A percentile compares a stretch with the other conserved stretches of the same genome.
These are phyloP conservation scores for Lymantria dispar DNA, from an alignment of 2,888 invertebrate species.

Conservation along the genomic window DNA sequence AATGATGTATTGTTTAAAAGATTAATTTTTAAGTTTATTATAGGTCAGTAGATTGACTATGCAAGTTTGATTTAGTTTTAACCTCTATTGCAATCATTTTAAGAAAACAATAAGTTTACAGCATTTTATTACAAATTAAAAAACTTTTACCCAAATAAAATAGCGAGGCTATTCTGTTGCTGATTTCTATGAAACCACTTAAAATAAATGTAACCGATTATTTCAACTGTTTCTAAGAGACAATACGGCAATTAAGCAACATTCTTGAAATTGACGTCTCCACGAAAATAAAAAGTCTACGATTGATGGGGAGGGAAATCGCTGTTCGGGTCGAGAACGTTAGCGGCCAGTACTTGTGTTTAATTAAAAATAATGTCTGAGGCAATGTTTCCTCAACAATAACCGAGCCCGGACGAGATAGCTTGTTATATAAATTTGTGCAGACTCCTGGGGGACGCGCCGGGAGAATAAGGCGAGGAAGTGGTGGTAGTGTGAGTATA, in stretches of 20 bases:
- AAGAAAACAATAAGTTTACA: too few relatives aligned
- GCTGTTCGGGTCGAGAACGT: constrained; percentile 52
- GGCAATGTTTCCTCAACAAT: constrained; percentile 76
- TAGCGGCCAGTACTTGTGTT: constrained; percentile 66
- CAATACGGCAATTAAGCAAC: constrained; percentile 33
- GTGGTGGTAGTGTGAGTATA: constrained; percentile 79
- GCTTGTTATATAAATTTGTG: constrained; percentile 82
- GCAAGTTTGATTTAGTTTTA: too few relatives aligned
- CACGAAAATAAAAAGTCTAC: constrained; percentile 31
- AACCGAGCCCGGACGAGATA: constrained; percentile 76
- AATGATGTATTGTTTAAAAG: constrained; percentile 56
- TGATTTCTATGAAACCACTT: constrained; percentile 11
- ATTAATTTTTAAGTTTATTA: too few relatives aligned
- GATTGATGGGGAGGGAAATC: constrained; percentile 45
- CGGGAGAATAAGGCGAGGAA: constrained; percentile 75
- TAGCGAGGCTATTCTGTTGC: not conserved
- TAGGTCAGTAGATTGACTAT: too few relatives aligned
- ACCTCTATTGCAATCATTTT: too few relatives aligned
- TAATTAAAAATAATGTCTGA: constrained; percentile 80
- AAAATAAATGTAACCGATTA: constrained; percentile 26
- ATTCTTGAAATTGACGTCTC: constrained; percentile 30
- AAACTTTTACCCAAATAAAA: not conserved
- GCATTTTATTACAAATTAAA: too few relatives aligned
- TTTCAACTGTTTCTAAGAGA: constrained; percentile 24
- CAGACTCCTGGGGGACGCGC: constrained; percentile 75